Evolutionary conservation across 2,797 vertebrate species (phyloP), one percentile per base, ranked within the genome.

Genomic region (Protosalanx chinensis): DNA sequence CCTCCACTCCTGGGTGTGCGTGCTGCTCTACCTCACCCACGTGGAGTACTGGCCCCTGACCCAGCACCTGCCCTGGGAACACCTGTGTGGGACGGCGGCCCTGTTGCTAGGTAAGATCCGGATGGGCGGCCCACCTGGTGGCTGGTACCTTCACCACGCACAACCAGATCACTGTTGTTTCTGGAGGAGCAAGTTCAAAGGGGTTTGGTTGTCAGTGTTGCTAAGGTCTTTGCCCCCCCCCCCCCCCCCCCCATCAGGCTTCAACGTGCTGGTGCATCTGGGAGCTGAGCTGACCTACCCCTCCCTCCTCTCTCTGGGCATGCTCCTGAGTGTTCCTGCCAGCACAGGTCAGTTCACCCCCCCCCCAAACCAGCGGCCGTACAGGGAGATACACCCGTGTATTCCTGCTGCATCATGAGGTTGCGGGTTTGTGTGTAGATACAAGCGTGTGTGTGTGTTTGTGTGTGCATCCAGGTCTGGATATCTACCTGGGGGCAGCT

Each of bases 1-100:
- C 6, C 70, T 87, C 5, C 81, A 84, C 68, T 83, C 84, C 15
- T 86, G 85, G 84, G n/a, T 86, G 61, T 85, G 85, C 58, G 75
- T 81, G 29, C 59, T 84, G 69, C 82, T 89, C 33, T 84, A 86
- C 71, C 57, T 86, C 67, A 80, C 81, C 30, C 77, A 81, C 3
- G 63, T 85, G 64, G 87, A 89, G 76, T 79, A 80, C 65, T 89
- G 87, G 86, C 79, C 81, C 27, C 41, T 57, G 0, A 63, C 75
- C 49, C 76, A 80, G 37, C 41, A 46, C 15, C 32, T 81, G 51
- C 84, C 84, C 64, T 89, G 87, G 87, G 75, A 71, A n/a, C 65
- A 68, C 5, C 76, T 89, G 60, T 84, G 82, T 56, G 63, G 56
- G 49, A 77, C 75, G 20, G 82, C 85, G 3, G 61, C 76, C n/a